Evolutionary conservation across 2,797 vertebrate species (phyloP).

Genomic region (Selene dorsalis): DNA sequence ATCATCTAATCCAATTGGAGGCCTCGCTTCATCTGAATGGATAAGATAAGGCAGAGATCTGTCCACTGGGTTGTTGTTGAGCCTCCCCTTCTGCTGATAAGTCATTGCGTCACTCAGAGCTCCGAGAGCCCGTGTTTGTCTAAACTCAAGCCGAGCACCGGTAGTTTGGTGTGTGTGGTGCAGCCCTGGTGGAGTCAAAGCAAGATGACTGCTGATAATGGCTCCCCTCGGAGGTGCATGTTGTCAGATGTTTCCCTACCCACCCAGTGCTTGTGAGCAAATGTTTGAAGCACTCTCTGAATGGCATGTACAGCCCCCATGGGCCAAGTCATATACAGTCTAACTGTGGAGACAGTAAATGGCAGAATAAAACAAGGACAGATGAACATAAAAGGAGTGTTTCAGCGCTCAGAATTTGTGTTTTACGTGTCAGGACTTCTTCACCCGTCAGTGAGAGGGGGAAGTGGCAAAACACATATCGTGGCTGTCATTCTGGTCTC

Average conservation of each 20-base stretch:
- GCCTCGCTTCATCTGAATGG: slow-evolving; percentile 55
- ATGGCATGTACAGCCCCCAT: slow-evolving; percentile 73
- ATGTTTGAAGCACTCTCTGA: slow-evolving; percentile 77
- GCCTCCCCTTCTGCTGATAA: slow-evolving; percentile 50
- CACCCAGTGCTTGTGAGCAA: slow-evolving; percentile 78
- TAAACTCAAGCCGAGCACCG: slow-evolving; percentile 31
- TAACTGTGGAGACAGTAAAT: slow-evolving; percentile 77
- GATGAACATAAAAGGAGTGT: slow-evolving; percentile 51
- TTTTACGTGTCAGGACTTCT: slow-evolving; percentile 41
- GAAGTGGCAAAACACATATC: slow-evolving; percentile 15
- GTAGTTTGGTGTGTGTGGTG: slow-evolving; percentile 53
- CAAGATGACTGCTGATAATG: slow-evolving; percentile 66
- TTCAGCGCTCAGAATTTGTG: slow-evolving; percentile 46
- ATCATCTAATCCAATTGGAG: slow-evolving; percentile 52
- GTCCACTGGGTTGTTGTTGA: slow-evolving; percentile 42
- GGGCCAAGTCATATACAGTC: slow-evolving; percentile 72
- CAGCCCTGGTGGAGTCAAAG: slow-evolving; percentile 14
- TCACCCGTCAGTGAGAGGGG: slow-evolving; percentile 34
- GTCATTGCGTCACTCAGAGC: slow-evolving; percentile 49
- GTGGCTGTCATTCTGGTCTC: slow-evolving; percentile 9
- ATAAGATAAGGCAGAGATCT: slow-evolving; percentile 62
- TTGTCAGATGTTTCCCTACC: slow-evolving; percentile 76
- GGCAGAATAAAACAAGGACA: slow-evolving; percentile 61
- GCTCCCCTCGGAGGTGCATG: slow-evolving; percentile 66
- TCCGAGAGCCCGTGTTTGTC: slow-evolving; percentile 50